Conservation (phyloP, 2,888 invertebrate genomes). For the Tetropium fuscum region DNA sequence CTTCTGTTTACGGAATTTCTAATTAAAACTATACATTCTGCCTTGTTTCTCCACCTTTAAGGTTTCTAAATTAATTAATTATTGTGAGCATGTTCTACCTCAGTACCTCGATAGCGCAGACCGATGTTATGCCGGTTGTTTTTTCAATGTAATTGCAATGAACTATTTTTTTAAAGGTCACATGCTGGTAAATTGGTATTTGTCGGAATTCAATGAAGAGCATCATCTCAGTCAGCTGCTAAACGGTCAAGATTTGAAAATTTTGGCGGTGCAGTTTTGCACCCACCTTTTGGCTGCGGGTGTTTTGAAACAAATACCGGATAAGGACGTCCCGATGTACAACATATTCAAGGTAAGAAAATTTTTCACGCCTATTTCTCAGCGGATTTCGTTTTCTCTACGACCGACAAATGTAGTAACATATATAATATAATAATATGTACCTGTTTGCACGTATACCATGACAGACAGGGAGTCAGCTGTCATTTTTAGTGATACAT, state of each 20-base stretch:
- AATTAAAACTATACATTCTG: too few relatives aligned
- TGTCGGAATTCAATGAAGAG: slow-evolving; percentile 81
- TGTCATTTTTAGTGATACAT: too few relatives aligned
- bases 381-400: too few relatives aligned
- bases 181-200: slow-evolving; percentile 92
- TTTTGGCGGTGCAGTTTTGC: slow-evolving; percentile 85
- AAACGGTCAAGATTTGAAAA: slow-evolving; percentile 79
- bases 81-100: neutral
- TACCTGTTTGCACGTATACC: too few relatives aligned
- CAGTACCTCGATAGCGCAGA: slow-evolving; percentile 3
- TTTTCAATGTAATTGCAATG: slow-evolving; percentile 19
- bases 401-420: too few relatives aligned
- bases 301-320: slow-evolving; percentile 83
- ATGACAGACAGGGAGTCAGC: too few relatives aligned
- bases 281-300: slow-evolving; percentile 90
- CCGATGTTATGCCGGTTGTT: slow-evolving; percentile 9
- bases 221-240: slow-evolving; percentile 74
- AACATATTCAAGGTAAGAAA: slow-evolving; percentile 76
- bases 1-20: too few relatives aligned
- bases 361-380: too few relatives aligned
- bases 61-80: neutral
- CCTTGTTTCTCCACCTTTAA: too few relatives aligned
- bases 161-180: slow-evolving; percentile 73
- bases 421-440: too few relatives aligned
- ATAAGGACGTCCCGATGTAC: slow-evolving; percentile 77